Conservation (phyloP, 2,113 vertebrate species). For the Indicator maculatus region DNA sequence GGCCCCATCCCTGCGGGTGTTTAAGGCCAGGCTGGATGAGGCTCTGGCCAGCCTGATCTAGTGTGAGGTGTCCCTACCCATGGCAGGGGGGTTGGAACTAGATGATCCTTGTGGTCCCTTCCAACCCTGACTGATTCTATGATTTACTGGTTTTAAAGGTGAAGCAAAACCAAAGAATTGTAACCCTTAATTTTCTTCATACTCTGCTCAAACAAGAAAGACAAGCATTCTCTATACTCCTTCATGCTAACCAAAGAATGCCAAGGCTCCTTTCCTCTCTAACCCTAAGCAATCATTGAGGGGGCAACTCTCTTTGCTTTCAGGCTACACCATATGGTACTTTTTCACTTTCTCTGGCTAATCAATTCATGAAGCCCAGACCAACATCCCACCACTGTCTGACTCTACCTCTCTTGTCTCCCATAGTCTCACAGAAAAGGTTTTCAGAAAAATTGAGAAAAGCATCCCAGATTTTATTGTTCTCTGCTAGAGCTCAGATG, state of each 20-base stretch:
- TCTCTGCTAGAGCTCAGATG: not conserved
- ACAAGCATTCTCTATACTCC: not conserved
- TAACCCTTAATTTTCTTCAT: not conserved
- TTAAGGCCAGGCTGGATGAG: too few species aligned
- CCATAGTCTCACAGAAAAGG: not conserved
- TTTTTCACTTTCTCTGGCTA: not conserved
- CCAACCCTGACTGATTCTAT: too few species aligned
- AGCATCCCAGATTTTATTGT: not conserved
- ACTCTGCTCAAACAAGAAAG: not conserved
- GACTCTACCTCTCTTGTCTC: not conserved
- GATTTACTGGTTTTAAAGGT: not conserved
- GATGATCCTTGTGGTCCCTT: too few species aligned
- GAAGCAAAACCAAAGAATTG: not conserved
- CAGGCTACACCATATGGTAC: not conserved
- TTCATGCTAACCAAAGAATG: not conserved
- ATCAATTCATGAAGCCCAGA: not conserved
- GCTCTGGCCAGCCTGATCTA: too few species aligned
- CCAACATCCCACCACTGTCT: not conserved
- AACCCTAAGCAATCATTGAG: not conserved
- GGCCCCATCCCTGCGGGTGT: too few species aligned
- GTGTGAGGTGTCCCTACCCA: too few species aligned
- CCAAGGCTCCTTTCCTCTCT: not conserved
- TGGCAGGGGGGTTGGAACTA: too few species aligned
- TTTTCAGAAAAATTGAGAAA: not conserved
- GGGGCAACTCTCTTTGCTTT: not conserved